Evolutionary conservation across 2,113 vertebrate genomes (phyloP), one percentile per base, ranked within the genome.

Genomic region (Anoplopoma fimbria): DNA sequence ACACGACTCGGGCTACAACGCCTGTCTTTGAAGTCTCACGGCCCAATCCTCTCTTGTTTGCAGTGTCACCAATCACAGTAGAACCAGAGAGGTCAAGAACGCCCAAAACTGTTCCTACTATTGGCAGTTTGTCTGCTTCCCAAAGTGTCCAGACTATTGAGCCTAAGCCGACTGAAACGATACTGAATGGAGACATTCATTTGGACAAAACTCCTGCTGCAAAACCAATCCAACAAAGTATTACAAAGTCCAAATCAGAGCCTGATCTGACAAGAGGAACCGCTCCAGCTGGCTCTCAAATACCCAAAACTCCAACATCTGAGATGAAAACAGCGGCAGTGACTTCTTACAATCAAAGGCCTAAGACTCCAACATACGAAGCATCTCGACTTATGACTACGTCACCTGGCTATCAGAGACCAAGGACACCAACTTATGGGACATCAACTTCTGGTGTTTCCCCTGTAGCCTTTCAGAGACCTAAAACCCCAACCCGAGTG

Each of bases 31-130:
- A 95, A 90, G 83, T 95, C 77, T 95, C 95, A 77, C 94, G 82
- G 89, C 69, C 94, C 33, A 95, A 95, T 81, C 94, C 94, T 79
- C 93, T 94, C 17, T 82, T 95, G 87, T 95, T 95, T 91, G 92
- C 93, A 4, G 94, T 95, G 19, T 92, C 93, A 13, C 90, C 93
- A n/a, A 86, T 93, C 4, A 91, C 91, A 69, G 88, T 90, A 23
- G 92, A 95, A 77, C 73, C 84, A 69, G 93, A 93, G 69, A 92
- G 80, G 80, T 88, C 92, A 49, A 88, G 69, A 87, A 87, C 89
- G 3, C 81, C 93, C 57, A 83, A 91, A 51, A 85, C 65, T 9
- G 69, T 80, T 78, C 75, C 86, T 63, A 25, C 71, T 34, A 31
- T 51, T 1, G 83, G 13, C 17, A 69, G 49, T 75, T 57, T 34